These are phyloP conservation scores for Clepsis dumicolana DNA, from an alignment of 2,888 invertebrate species.

Conservation along the genomic window DNA sequence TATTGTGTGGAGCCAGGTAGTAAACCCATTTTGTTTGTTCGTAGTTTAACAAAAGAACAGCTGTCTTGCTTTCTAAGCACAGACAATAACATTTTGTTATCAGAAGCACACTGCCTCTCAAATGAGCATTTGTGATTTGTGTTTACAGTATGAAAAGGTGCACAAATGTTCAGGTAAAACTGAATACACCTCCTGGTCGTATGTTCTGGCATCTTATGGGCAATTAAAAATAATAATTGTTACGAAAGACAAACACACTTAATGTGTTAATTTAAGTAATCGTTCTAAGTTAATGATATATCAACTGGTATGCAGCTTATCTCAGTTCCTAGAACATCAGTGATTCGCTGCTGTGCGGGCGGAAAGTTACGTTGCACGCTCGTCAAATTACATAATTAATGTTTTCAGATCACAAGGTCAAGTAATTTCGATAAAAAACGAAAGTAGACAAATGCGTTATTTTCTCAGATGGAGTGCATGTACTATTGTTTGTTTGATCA, in stretches of 20 bases:
- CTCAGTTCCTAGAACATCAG: constrained; percentile 40
- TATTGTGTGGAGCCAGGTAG: background rate
- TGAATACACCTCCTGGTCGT: background rate
- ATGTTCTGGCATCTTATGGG: background rate
- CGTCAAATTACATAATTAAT: constrained; percentile 47
- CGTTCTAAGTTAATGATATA: background rate
- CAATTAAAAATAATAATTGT: background rate
- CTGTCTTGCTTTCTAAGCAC: constrained; percentile 32
- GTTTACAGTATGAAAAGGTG: background rate
- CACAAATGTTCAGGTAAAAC: background rate
- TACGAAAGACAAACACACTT: constrained; percentile 1
- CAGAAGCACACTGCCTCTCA: background rate
- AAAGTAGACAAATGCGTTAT: background rate
- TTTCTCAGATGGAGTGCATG: background rate
- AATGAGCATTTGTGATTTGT: background rate
- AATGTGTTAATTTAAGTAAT: background rate
- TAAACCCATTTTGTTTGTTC: background rate
- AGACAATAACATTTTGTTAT: constrained; percentile 15
- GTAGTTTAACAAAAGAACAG: background rate
- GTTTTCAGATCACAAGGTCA: constrained; percentile 38
- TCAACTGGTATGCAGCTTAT: background rate
- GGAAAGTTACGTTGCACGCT: constrained; percentile 31
- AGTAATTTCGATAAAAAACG: background rate
- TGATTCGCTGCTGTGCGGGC: constrained; percentile 30
- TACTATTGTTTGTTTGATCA: constrained; percentile 32